phyloP scores from a whole-genome alignment of 2,113 vertebrate species.

The Mastomys natalensis region DNA sequence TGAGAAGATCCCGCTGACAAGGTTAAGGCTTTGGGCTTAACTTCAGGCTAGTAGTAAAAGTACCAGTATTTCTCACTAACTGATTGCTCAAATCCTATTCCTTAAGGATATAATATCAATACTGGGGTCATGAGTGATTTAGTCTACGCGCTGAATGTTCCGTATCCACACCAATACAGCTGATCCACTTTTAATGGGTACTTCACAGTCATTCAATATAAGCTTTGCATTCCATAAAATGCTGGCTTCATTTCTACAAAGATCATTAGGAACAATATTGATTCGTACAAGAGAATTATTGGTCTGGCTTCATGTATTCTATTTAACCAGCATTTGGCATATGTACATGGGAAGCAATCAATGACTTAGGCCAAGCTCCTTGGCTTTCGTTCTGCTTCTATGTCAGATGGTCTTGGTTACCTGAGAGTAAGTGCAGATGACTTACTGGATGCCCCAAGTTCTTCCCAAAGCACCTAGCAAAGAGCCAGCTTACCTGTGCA shows the following conservation, averaged over 20 bases:
- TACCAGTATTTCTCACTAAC: background rate
- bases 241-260: slow-evolving; percentile 59
- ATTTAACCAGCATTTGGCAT: slow-evolving; percentile 41
- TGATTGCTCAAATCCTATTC: background rate
- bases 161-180: background rate
- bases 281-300: slow-evolving; percentile 66
- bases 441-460: background rate
- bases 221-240: slow-evolving; percentile 59
- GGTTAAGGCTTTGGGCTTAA: slow-evolving; percentile 26
- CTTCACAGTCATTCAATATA: slow-evolving; percentile 44
- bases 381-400: background rate
- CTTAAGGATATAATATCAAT: slow-evolving; percentile 19
- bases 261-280: slow-evolving; percentile 52
- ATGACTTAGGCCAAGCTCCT: background rate
- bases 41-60: slow-evolving; percentile 33
- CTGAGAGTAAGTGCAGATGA: background rate
- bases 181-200: slow-evolving; percentile 44
- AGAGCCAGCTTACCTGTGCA: slow-evolving; percentile 89
- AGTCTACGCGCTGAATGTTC: slow-evolving; percentile 21
- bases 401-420: background rate
- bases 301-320: background rate
- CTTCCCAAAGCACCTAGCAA: background rate
- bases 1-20: background rate
- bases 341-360: slow-evolving; percentile 15
- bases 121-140: background rate